Percentiles rank a stretch among this genome's conserved stretches.
Conservation (phyloP, 2,113 vertebrate species). For the Oryzias curvinotus region DNA sequence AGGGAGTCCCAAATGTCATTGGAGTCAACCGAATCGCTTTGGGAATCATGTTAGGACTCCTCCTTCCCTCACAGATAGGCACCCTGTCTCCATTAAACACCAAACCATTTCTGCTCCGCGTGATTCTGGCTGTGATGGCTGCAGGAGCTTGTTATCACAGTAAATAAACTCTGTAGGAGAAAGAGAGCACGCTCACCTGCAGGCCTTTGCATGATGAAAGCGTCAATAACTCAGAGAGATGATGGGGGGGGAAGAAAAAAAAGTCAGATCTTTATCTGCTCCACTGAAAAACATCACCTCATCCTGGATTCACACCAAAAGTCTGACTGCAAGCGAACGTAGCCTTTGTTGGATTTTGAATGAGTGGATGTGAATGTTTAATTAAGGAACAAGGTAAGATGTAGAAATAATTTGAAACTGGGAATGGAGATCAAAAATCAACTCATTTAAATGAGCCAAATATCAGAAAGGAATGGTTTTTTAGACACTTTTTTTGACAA, state of each 20-base stretch:
- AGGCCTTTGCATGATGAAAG: conserved; percentile 23
- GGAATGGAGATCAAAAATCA: too few species aligned
- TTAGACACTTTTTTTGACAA: too few species aligned
- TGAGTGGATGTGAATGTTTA: conserved; percentile 5
- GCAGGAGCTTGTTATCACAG: conserved; percentile 23
- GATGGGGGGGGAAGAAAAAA: not conserved
- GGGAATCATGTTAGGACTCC: too few species aligned
- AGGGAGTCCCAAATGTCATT: too few species aligned
- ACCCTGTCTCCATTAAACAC: too few species aligned
- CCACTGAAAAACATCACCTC: conserved; percentile 21
- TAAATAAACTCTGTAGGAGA: conserved; percentile 17
- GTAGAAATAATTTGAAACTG: not conserved
- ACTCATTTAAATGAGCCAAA: too few species aligned
- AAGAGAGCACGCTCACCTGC: conserved; percentile 23
- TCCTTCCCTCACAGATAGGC: too few species aligned
- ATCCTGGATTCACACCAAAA: conserved; percentile 16
- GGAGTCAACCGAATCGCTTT: too few species aligned
- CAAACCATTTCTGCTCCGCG: too few species aligned
- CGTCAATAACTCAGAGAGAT: conserved; percentile 17
- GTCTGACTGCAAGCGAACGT: conserved; percentile 3
- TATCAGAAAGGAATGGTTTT: too few species aligned
- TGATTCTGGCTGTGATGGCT: not conserved
- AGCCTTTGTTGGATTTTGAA: conserved; percentile 10
- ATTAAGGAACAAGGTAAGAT: conserved; percentile 8
- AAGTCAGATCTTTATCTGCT: conserved; percentile 17